Base-by-base conservation (phyloP, 2,113 vertebrate genomes). In the Connochaetes taurinus region DNA sequence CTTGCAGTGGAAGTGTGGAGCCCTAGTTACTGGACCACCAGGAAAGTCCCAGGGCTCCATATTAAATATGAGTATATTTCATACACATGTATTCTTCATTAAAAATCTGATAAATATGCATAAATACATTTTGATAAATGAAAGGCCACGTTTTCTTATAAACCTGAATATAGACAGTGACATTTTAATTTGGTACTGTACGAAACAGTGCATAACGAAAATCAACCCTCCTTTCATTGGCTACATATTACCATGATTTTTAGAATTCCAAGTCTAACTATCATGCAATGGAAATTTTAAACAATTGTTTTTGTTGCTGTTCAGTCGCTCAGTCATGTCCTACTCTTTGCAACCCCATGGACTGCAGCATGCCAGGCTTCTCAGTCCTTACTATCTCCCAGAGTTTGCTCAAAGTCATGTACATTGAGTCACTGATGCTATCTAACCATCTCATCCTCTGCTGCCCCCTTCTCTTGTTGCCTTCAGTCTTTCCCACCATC, bases 181-280 rank as follows among this genome's bases (percentile, higher is more conserved):
- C 12, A 55, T 90, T 95, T 78, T 78, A 92, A 94, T 47, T 96
- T 82, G n/a, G 50, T 90, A 71, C 33, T 29, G n/a, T 11, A 31
- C 67, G 94, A 90, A 93, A 52, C 21, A 27, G 91, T 64, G 82
- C 33, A 87, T n/a, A 96, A 83, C 5, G 62, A 53, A 97, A 97
- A 80, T 58, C 78, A 87, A 87, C 21, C 13, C 36, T 81, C 19
- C 8, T 45, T 84, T 91, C 45, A 29, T 1, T 81, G 45, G 5
- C 43, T 85, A 85, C 36, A 60, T 25, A 96, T 45, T 62, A 36
- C 58, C 62, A 45, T 74, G 45, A 94, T 47, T 87, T 85, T 53
- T 45, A 85, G 23, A 50, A 87, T 40, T 86, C 21, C 64, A 62
- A 78, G 74, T 74, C 33, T 88, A 90, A 52, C 31, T 21, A 86